These are phyloP conservation scores for Actenoides hombroni DNA, from an alignment of 2,113 vertebrate genomes.

Conservation along the genomic window DNA sequence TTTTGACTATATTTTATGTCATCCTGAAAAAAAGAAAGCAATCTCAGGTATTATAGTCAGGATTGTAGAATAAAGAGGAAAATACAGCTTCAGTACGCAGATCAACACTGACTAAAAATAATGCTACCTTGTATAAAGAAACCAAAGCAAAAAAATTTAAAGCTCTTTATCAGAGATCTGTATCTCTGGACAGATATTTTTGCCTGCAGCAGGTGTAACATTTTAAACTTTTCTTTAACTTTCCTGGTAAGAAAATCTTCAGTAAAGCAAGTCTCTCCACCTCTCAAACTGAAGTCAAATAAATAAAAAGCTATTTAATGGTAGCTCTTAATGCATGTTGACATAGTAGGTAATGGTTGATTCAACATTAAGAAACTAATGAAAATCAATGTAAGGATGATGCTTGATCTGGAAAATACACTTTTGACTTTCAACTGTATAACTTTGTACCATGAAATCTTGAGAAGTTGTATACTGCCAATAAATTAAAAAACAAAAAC, in stretches of 20 bases:
- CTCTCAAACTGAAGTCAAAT: not conserved
- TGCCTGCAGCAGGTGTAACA: not conserved
- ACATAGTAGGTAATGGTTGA: constrained; percentile 9
- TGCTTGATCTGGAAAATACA: not conserved
- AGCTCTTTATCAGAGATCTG: not conserved
- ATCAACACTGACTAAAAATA: not conserved
- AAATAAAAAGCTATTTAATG: constrained; percentile 42
- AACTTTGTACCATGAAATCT: not conserved
- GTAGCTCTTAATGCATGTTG: constrained; percentile 23
- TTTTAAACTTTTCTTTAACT: not conserved
- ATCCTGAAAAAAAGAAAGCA: not conserved
- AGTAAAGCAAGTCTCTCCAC: not conserved
- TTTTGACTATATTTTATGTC: not conserved
- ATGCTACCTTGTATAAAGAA: not conserved
- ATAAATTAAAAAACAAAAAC: not conserved
- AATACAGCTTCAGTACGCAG: not conserved
- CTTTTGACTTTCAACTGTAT: constrained; percentile 25
- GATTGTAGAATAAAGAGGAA: not conserved
- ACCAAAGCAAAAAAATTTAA: not conserved
- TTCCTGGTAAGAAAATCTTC: not conserved
- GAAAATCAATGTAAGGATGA: constrained; percentile 32
- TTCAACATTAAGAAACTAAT: constrained; percentile 19
- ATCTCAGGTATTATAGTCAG: not conserved
- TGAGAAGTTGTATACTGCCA: not conserved
- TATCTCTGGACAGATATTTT: not conserved